phyloP scores from a whole-genome alignment of 2,888 invertebrate species.

The Neoitamus cyanurus region DNA sequence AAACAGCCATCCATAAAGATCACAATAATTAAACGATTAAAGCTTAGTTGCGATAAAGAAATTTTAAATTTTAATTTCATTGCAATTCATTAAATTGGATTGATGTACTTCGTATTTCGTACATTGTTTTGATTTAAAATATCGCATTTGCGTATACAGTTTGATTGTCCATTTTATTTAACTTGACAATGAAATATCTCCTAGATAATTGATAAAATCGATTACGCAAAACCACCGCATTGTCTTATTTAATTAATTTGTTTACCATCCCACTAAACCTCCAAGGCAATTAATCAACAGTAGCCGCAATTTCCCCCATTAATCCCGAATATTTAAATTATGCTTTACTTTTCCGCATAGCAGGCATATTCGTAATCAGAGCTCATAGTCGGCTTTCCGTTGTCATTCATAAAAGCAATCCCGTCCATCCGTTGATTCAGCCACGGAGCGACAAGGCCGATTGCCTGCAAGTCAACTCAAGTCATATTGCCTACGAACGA shows the following conservation, averaged over 20 bases:
- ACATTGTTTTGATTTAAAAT: no score
- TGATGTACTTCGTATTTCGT: no score
- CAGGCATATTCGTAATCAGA: background rate
- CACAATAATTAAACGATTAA: no score
- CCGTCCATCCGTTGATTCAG: background rate
- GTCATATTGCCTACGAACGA: background rate
- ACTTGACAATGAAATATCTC: no score
- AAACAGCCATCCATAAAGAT: no score
- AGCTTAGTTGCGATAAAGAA: no score
- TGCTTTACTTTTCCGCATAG: constrained; percentile 13
- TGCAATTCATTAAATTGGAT: no score
- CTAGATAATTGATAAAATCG: background rate
- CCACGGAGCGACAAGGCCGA: background rate
- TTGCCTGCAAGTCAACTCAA: background rate
- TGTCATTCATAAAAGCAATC: constrained; percentile 10
- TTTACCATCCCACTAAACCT: background rate
- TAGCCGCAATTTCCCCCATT: background rate
- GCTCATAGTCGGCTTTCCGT: background rate
- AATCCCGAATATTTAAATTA: background rate
- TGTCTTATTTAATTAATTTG: background rate
- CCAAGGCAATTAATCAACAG: background rate
- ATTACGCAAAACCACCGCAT: background rate
- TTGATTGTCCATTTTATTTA: no score
- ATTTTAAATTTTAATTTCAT: no score
- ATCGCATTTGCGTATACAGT: no score